Conservation (phyloP, 2,113 vertebrate genomes). For the Paramormyrops kingsleyae region DNA sequence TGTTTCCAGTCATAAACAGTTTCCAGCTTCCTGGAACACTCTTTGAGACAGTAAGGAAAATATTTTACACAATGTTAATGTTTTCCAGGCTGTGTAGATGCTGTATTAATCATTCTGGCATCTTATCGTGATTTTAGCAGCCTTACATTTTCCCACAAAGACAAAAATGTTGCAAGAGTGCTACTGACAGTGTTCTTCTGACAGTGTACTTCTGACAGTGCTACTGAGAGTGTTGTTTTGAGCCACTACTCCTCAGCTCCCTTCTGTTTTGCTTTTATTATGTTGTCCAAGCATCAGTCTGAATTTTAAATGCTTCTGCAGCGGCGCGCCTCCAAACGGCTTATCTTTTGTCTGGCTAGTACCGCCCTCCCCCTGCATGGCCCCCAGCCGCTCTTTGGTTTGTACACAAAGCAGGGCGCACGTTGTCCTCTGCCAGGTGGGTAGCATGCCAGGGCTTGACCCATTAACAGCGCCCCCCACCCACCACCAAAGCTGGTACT, state of each 20-base stretch:
- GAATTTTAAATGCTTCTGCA: not conserved
- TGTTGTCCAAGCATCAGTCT: not conserved
- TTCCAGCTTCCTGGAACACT: not conserved
- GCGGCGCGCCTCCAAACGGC: not conserved
- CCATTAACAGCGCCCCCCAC: not conserved
- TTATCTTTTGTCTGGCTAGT: not conserved
- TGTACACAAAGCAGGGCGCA: not conserved
- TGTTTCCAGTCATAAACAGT: not conserved
- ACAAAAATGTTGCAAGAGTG: not conserved
- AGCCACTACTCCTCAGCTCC: not conserved
- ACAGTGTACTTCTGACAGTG: not conserved
- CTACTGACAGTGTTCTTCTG: not conserved
- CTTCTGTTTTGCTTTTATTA: not conserved
- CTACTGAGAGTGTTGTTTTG: not conserved
- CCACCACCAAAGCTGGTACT: not conserved
- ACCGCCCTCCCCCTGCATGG: not conserved
- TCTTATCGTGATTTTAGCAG: not conserved
- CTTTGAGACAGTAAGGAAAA: not conserved
- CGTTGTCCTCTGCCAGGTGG: not conserved
- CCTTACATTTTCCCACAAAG: not conserved
- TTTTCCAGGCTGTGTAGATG: not conserved
- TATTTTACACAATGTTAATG: not conserved
- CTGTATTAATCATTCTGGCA: not conserved
- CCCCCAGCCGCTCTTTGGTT: not conserved
- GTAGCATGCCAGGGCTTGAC: not conserved